Evolutionary conservation across 2,888 invertebrate genomes (phyloP).

Genomic region (Andricus quercusramuli): DNA sequence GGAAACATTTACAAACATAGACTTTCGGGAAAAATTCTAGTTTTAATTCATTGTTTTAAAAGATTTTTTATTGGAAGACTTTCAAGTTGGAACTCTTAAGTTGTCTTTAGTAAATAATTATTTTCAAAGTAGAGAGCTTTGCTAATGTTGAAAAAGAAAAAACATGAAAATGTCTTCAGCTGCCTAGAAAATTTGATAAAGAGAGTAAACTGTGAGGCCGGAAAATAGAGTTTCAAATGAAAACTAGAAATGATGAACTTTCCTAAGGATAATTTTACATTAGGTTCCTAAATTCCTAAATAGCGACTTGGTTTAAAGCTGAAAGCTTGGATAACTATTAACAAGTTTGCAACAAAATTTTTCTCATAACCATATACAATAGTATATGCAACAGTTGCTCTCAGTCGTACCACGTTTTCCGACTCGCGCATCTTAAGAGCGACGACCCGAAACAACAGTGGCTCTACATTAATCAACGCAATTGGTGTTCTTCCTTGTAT

Average conservation of each 20-base stretch:
- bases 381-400: conserved; percentile 77
- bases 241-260: neutral
- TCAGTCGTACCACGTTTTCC: conserved; percentile 73
- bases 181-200: too few relatives aligned
- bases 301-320: conserved; percentile 66
- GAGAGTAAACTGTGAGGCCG: neutral
- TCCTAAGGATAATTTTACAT: conserved; percentile 27
- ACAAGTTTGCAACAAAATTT: conserved; percentile 66
- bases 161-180: too few relatives aligned
- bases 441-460: conserved; percentile 61
- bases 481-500: conserved; percentile 78
- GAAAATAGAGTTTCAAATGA: neutral
- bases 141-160: too few relatives aligned
- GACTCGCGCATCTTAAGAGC: conserved; percentile 57
- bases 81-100: too few relatives aligned
- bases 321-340: conserved; percentile 71
- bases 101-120: too few relatives aligned
- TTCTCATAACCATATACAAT: conserved; percentile 75
- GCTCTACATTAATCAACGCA: conserved; percentile 73
- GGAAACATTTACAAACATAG: neutral
- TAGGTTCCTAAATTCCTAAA: conserved; percentile 51
- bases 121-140: too few relatives aligned
- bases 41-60: too few relatives aligned
- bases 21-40: neutral
- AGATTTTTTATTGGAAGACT: too few relatives aligned